Conservation (phyloP, 1,140 invertebrate genomes). For the Bombus turneri region DNA sequence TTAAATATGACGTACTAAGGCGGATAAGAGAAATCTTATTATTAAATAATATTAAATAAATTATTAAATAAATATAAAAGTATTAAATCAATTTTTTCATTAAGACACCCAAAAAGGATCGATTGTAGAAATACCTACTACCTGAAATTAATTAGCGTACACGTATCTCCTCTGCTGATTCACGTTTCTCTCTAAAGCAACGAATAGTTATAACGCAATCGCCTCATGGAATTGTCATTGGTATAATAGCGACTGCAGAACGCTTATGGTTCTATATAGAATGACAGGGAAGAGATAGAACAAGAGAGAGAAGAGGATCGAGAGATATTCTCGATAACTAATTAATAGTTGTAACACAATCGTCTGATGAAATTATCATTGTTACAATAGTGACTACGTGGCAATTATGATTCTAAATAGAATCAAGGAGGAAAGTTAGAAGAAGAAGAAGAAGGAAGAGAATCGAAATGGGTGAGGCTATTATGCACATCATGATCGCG, state of each 20-base stretch:
- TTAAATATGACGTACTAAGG: too few relatives aligned
- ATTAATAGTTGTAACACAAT: background rate
- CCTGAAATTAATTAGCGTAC: too few relatives aligned
- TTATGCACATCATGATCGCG: conserved; percentile 74
- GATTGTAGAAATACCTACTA: too few relatives aligned
- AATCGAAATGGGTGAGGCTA: conserved; percentile 49
- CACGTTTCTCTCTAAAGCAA: too few relatives aligned
- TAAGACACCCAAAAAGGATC: too few relatives aligned
- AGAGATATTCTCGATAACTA: background rate
- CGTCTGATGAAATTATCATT: background rate
- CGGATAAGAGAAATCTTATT: too few relatives aligned
- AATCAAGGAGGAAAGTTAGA: conserved; percentile 5
- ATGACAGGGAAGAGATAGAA: background rate
- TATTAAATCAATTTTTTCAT: too few relatives aligned
- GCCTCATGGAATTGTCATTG: background rate
- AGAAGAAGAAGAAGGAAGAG: background rate
- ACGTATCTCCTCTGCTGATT: too few relatives aligned
- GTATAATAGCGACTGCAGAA: background rate
- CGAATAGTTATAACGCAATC: background rate
- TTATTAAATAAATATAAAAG: too few relatives aligned
- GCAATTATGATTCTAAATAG: conserved; percentile 29
- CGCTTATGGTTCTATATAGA: conserved; percentile 24
- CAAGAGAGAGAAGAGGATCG: conserved; percentile 1
- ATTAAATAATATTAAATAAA: too few relatives aligned
- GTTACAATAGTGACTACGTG: background rate